These are phyloP conservation scores for Gymnosoma rotundatum DNA, from an alignment of 2,888 invertebrate species.

Conservation along the genomic window DNA sequence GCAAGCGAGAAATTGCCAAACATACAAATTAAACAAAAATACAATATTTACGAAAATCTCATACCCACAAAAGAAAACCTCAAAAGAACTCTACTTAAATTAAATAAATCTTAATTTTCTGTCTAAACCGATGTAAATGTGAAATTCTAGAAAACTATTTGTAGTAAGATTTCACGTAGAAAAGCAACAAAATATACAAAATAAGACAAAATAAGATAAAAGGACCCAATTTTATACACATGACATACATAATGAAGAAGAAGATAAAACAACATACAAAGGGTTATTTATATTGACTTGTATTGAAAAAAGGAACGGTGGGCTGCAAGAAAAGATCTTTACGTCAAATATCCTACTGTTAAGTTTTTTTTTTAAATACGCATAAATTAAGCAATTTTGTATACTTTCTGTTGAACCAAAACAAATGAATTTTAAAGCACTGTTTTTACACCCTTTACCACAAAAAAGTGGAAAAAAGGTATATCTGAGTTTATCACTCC, in stretches of 20 bases:
- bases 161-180: conserved; percentile 3
- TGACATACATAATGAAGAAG: background rate
- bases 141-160: conserved; percentile 16
- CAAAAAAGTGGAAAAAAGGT: no score
- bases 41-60: conserved; percentile 20
- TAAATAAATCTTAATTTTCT: conserved; percentile 45
- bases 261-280: background rate
- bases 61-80: background rate
- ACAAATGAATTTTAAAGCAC: no score
- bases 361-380: no score
- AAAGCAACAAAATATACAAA: background rate
- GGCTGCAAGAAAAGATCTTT: background rate
- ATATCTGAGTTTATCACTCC: no score
- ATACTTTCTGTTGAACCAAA: no score
- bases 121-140: conserved; percentile 5
- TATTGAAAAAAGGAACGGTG: background rate
- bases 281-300: background rate
- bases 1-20: conserved; percentile 75
- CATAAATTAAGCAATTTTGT: no score
- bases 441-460: no score
- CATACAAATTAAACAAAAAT: background rate
- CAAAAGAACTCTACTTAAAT: conserved; percentile 66
- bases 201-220: background rate
- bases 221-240: background rate
- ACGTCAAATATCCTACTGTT: no score